Conservation (phyloP, 2,888 invertebrate species). For the Cordylochernes scorpioides region DNA sequence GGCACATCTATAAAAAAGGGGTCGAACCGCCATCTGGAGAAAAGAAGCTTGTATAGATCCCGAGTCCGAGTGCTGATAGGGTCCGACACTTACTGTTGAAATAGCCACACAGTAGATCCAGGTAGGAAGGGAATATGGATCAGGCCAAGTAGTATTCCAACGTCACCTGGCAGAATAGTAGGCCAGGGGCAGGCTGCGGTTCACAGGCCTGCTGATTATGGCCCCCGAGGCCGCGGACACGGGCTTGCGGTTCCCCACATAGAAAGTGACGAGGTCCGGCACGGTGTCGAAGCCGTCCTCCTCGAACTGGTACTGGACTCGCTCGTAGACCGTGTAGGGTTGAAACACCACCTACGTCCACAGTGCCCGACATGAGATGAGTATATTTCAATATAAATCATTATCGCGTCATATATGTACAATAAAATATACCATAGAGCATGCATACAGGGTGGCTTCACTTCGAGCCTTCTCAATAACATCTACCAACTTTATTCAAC, state of each 20-base stretch:
- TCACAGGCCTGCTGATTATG: constrained; percentile 54
- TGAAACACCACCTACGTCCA: constrained; percentile 42
- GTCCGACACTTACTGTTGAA: too few species aligned
- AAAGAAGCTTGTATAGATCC: too few species aligned
- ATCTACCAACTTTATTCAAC: too few species aligned
- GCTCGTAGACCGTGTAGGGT: constrained; percentile 68
- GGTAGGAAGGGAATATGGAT: constrained; percentile 26
- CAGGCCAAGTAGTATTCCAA: not conserved
- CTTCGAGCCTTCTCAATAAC: too few species aligned
- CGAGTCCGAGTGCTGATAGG: too few species aligned
- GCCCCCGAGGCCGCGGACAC: constrained; percentile 70
- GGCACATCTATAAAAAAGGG: too few species aligned
- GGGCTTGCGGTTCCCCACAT: constrained; percentile 65
- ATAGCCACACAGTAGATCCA: not conserved
- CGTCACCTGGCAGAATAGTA: constrained; percentile 36
- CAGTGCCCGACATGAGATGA: not conserved
- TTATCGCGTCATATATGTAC: not conserved
- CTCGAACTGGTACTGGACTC: constrained; percentile 75
- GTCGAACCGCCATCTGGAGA: too few species aligned
- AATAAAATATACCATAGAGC: too few species aligned
- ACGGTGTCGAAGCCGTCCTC: constrained; percentile 78
- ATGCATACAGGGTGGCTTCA: too few species aligned
- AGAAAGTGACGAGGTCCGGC: constrained; percentile 70
- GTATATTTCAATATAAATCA: not conserved
- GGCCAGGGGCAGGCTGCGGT: constrained; percentile 36